Conservation (phyloP, 2,888 invertebrate genomes). For the Melieria picta region DNA sequence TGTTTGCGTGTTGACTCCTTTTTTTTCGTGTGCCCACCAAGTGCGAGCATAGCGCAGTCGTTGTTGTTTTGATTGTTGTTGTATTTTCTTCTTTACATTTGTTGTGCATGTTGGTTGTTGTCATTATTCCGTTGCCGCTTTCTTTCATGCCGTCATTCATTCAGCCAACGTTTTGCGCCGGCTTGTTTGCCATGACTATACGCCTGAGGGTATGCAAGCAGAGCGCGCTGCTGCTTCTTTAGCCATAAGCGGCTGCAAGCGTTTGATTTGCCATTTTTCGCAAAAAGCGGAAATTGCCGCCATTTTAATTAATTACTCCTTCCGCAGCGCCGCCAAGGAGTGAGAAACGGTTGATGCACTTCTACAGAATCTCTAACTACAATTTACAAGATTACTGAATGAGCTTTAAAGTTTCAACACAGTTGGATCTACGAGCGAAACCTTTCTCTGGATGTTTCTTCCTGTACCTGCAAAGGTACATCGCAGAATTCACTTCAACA, state of each 20-base stretch:
- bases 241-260: not conserved
- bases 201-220: slow-evolving; percentile 2
- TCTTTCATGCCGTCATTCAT: not conserved
- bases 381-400: too few species aligned
- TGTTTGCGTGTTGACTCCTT: not conserved
- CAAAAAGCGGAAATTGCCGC: slow-evolving; percentile 2
- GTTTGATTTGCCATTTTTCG: too few species aligned
- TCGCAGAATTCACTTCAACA: too few species aligned
- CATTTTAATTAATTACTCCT: not conserved
- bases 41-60: too few species aligned
- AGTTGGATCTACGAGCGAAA: too few species aligned
- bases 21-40: not conserved
- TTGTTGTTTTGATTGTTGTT: not conserved
- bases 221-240: not conserved
- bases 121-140: not conserved
- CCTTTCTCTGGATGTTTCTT: too few species aligned
- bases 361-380: too few species aligned
- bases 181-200: not conserved
- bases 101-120: not conserved
- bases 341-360: too few species aligned
- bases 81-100: not conserved
- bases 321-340: not conserved
- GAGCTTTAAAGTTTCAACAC: too few species aligned
- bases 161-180: not conserved
- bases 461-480: too few species aligned